Percentiles rank a stretch among this genome's conserved stretches.
These are phyloP conservation scores for Myrmecobius fasciatus DNA, from an alignment of 2,113 vertebrate genomes.

Conservation along the genomic window DNA sequence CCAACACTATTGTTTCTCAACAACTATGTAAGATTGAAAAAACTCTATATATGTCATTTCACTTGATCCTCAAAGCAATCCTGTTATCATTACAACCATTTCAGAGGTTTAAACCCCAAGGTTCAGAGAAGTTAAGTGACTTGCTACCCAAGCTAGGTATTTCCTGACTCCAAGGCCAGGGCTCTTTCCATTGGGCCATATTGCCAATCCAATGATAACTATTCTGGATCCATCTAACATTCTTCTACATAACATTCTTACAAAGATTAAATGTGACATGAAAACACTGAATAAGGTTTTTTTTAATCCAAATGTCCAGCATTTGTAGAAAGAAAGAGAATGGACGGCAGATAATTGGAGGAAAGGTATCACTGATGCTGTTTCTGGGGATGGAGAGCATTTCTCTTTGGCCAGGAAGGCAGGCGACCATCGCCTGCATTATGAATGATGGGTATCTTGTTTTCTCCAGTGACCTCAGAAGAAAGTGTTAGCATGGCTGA, in stretches of 20 bases:
- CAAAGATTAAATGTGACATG: background rate
- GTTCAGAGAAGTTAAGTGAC: background rate
- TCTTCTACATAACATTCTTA: background rate
- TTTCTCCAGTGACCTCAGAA: background rate
- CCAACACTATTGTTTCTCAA: background rate
- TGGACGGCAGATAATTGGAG: background rate
- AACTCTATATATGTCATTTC: background rate
- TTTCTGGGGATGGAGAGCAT: background rate
- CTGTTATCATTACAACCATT: background rate
- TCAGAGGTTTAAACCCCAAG: background rate
- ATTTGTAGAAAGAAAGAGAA: background rate
- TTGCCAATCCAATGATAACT: background rate
- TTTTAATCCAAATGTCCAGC: background rate
- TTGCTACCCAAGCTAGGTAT: background rate
- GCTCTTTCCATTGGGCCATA: background rate
- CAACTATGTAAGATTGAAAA: background rate
- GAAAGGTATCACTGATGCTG: background rate
- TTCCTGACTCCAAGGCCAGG: background rate
- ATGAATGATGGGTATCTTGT: background rate
- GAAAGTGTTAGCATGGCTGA: background rate
- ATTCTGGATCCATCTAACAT: background rate
- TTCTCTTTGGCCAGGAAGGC: background rate
- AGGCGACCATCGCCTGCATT: background rate
- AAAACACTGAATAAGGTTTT: background rate
- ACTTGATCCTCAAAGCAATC: background rate